phyloP scores from a whole-genome alignment of 2,113 vertebrate genomes.

The Mormyrus lacerda region DNA sequence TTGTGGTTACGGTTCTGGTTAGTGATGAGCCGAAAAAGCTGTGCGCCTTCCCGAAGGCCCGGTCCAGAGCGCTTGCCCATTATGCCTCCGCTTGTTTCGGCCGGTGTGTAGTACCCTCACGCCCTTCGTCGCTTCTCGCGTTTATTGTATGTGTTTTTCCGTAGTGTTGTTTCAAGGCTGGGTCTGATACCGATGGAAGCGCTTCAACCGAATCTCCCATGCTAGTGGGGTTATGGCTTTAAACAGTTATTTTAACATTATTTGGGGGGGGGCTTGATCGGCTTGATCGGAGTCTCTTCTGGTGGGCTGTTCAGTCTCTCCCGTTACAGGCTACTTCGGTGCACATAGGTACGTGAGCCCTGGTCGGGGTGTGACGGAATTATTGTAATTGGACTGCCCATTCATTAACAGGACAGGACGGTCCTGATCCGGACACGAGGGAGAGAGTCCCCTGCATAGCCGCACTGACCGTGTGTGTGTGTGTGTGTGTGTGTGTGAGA shows the following conservation, averaged over 20 bases:
- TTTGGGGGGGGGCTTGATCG: background rate
- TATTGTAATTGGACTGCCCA: background rate
- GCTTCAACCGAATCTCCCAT: background rate
- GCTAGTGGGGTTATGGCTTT: background rate
- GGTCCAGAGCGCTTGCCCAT: background rate
- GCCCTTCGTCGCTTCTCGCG: background rate
- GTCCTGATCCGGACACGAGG: background rate
- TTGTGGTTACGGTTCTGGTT: background rate
- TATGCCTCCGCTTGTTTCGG: background rate
- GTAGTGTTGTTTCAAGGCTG: background rate
- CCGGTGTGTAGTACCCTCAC: background rate
- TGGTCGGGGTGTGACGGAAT: background rate
- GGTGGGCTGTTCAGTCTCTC: background rate
- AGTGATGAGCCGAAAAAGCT: background rate
- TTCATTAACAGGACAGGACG: background rate
- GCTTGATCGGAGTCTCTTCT: background rate
- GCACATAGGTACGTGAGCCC: background rate
- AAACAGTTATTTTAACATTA: background rate
- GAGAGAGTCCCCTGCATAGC: background rate
- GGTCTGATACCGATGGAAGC: background rate
- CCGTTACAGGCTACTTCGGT: background rate
- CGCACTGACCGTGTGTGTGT: background rate
- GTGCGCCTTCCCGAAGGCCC: background rate
- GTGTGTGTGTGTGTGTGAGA: background rate
- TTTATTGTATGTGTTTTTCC: background rate